Conservation (phyloP, 1,140 invertebrate genomes). For the Drosophila navojoa region DNA sequence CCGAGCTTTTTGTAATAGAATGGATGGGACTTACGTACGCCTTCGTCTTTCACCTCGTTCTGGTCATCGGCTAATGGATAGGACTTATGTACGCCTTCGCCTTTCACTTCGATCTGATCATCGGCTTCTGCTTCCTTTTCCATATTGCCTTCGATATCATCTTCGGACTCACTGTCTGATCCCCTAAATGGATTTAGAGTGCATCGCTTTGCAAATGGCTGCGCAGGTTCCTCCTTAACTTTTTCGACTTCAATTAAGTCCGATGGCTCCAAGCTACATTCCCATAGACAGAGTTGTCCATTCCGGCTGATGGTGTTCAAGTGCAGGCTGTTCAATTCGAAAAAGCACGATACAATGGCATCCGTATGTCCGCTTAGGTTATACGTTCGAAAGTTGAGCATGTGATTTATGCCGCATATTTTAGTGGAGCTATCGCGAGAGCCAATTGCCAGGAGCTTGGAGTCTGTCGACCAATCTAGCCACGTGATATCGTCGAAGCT, state of each 20-base stretch:
- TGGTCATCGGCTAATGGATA: conserved; percentile 86
- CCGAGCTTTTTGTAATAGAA: conserved; percentile 88
- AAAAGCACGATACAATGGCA: conserved; percentile 92
- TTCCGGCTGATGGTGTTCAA: conserved; percentile 90
- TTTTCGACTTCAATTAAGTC: conserved; percentile 84
- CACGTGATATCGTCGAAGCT: conserved; percentile 92
- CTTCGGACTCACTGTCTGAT: conserved; percentile 85
- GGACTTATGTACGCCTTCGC: conserved; percentile 66
- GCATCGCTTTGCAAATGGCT: conserved; percentile 53
- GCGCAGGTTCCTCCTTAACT: conserved; percentile 81
- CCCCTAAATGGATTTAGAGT: background rate
- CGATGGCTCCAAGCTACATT: conserved; percentile 87
- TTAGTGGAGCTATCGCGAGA: conserved; percentile 94
- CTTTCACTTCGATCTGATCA: conserved; percentile 80
- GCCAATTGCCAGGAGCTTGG: conserved; percentile 92
- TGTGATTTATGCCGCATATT: conserved; percentile 90
- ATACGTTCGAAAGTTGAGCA: conserved; percentile 89
- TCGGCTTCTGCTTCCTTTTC: no score
- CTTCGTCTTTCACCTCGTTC: conserved; percentile 74
- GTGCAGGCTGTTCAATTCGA: conserved; percentile 94
- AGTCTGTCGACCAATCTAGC: conserved; percentile 96
- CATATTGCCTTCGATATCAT: conserved; percentile 86
- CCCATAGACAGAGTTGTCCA: conserved; percentile 93
- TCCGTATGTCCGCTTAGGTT: conserved; percentile 93
- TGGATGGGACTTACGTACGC: conserved; percentile 84